Conservation (phyloP, 2,888 invertebrate species). For the Lithophane leautieri region DNA sequence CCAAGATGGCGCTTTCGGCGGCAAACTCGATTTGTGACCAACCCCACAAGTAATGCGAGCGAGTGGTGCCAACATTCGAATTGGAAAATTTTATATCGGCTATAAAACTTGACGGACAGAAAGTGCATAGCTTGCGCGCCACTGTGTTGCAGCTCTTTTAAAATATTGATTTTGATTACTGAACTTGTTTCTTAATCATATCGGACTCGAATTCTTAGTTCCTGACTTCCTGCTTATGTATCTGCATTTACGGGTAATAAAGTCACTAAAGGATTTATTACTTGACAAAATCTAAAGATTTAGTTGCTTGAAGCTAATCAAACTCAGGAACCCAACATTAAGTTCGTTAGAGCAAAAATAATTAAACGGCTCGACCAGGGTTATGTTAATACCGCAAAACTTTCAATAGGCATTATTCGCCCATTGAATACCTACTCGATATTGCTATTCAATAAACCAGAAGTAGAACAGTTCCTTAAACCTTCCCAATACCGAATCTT, state of each 20-base stretch:
- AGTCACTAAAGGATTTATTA: neutral
- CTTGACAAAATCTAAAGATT: neutral
- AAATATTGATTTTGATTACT: slow-evolving; percentile 22
- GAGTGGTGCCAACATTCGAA: slow-evolving; percentile 78
- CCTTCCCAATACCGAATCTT: slow-evolving; percentile 10
- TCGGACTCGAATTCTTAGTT: neutral
- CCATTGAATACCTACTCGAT: slow-evolving; percentile 10
- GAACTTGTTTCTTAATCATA: neutral
- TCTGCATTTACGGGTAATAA: neutral
- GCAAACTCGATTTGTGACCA: slow-evolving; percentile 82
- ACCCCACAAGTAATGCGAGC: slow-evolving; percentile 74
- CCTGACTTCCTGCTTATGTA: neutral
- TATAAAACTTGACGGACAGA: slow-evolving; percentile 66
- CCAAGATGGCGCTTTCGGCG: slow-evolving; percentile 77
- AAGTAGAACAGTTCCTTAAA: slow-evolving; percentile 34
- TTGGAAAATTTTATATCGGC: slow-evolving; percentile 76
- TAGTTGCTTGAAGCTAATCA: neutral
- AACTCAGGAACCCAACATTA: neutral
- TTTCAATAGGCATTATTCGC: slow-evolving; percentile 28
- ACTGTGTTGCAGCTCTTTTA: slow-evolving; percentile 18
- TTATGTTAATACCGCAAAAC: neutral
- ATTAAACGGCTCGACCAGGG: neutral
- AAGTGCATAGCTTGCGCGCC: slow-evolving; percentile 41
- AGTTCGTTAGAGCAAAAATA: slow-evolving; percentile 3
- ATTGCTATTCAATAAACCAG: slow-evolving; percentile 17